Evolutionary conservation across 2,797 vertebrate species (phyloP).

Genomic region (Rhyacichthys aspro): DNA sequence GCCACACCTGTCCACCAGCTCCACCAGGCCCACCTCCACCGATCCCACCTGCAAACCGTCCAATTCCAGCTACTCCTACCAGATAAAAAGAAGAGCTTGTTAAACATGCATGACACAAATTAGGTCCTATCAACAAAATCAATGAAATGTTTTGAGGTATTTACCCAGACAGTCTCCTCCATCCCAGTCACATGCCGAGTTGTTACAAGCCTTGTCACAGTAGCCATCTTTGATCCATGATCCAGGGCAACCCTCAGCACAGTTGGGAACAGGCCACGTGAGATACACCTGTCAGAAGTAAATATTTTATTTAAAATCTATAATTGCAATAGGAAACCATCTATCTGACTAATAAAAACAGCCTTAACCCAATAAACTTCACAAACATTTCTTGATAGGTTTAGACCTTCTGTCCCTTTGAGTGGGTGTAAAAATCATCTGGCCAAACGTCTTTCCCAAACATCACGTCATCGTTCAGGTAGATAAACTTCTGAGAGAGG

Average conservation of each 20-base stretch:
- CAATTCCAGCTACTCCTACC: constrained; percentile 70
- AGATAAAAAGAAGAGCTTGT: neutral
- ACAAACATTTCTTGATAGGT: constrained; percentile 18
- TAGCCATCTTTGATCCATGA: constrained; percentile 99
- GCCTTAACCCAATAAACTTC: constrained; percentile 4
- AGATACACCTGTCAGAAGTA: constrained; percentile 82
- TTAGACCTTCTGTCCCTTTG: constrained; percentile 96
- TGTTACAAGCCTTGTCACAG: constrained; percentile 98
- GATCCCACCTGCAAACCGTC: constrained; percentile 82
- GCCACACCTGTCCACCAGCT: constrained; percentile 87
- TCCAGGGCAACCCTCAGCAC: constrained; percentile 96
- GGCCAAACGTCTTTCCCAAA: constrained; percentile 99
- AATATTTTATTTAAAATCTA: constrained; percentile 1
- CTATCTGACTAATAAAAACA: constrained; percentile 2
- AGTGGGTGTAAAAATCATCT: constrained; percentile 98
- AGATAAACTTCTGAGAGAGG: constrained; percentile 97
- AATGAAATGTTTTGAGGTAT: neutral
- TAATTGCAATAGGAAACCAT: neutral
- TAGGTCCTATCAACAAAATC: neutral
- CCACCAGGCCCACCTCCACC: constrained; percentile 78
- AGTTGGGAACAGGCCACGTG: constrained; percentile 98
- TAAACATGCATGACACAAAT: neutral
- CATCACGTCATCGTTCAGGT: constrained; percentile 99
- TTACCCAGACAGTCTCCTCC: constrained; percentile 94
- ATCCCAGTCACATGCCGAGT: constrained; percentile 98